phyloP scores from a whole-genome alignment of 2,113 vertebrate genomes.

The Megaceryle torquata region DNA sequence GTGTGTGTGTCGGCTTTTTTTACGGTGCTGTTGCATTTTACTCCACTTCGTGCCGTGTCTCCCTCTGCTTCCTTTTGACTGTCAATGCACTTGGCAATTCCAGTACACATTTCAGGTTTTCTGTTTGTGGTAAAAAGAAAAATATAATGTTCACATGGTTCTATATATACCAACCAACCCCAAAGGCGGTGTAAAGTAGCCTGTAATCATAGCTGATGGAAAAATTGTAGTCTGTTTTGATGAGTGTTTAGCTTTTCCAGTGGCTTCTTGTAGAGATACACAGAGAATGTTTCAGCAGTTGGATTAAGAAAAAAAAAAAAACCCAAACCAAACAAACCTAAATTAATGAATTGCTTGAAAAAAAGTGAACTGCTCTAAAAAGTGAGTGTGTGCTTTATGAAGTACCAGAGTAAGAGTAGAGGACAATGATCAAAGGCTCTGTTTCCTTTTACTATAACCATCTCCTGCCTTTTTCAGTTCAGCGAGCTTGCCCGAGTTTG shows the following conservation, averaged over 20 bases:
- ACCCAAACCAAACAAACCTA: too few species aligned
- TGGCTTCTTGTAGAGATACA: background rate
- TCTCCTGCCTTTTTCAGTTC: background rate
- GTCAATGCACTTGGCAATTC: fast-evolving
- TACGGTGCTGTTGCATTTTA: background rate
- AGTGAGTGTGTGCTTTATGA: background rate
- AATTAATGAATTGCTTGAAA: background rate
- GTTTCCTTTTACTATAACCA: background rate
- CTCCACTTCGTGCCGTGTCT: background rate
- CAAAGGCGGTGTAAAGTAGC: background rate
- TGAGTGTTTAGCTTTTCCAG: background rate
- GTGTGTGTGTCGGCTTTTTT: too few species aligned
- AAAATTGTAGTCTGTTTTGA: background rate
- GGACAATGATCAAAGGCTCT: background rate
- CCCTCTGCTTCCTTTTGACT: background rate
- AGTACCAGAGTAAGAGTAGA: background rate
- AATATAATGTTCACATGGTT: fast-evolving
- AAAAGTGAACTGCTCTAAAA: background rate
- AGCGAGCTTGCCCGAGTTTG: background rate
- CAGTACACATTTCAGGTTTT: background rate
- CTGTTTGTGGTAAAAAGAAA: background rate
- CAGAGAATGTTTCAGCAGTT: background rate
- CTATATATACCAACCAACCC: fast-evolving
- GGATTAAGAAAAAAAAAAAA: background rate
- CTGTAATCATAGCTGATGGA: fast-evolving